A percentile compares a stretch with the other conserved stretches of the same genome.
phyloP scores from a whole-genome alignment of 2,888 invertebrate genomes.

The Agrotis segetum region DNA sequence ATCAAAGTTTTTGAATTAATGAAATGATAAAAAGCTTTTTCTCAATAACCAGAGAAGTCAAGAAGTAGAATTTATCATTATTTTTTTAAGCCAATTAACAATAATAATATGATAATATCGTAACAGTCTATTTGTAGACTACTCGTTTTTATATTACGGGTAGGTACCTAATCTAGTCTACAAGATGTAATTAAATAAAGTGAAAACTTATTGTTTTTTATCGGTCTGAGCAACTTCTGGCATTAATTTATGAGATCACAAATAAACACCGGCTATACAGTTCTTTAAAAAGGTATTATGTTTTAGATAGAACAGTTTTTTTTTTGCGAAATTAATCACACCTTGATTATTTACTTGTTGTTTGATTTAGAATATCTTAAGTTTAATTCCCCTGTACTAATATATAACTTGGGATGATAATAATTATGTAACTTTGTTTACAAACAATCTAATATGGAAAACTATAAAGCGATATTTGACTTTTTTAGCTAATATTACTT shows the following conservation, averaged over 20 bases:
- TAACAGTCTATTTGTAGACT: not conserved
- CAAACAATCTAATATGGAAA: constrained; percentile 30
- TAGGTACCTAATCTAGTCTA: not conserved
- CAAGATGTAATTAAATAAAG: not conserved
- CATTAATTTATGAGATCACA: not conserved
- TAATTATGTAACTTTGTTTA: constrained; percentile 23
- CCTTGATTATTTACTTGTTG: not conserved
- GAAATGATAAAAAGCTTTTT: not conserved
- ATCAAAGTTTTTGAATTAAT: not conserved
- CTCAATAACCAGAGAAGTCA: not conserved
- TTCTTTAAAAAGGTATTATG: not conserved
- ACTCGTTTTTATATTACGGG: not conserved
- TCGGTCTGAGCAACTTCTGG: not conserved
- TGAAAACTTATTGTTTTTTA: not conserved
- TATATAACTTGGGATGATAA: not conserved
- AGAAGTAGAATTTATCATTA: not conserved
- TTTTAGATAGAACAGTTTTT: not conserved
- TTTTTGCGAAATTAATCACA: not conserved
- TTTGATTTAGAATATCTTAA: not conserved
- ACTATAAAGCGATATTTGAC: not conserved
- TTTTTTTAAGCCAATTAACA: not conserved
- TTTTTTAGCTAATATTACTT: not conserved
- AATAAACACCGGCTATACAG: not conserved
- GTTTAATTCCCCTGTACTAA: not conserved
- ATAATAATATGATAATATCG: not conserved